phyloP scores from a whole-genome alignment of 1,140 invertebrate genomes.

The Melanaphis sacchari region DNA sequence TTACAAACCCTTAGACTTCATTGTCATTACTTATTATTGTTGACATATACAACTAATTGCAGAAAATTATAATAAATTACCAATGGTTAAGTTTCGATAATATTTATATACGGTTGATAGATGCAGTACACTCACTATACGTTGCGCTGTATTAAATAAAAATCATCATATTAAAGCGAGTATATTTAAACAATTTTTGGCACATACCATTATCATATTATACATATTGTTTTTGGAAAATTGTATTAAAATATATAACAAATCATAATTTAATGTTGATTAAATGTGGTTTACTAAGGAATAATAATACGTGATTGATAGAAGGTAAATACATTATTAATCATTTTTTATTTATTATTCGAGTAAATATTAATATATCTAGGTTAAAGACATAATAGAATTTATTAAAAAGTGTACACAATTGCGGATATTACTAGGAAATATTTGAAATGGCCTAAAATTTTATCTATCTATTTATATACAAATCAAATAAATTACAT shows the following conservation, averaged over 20 bases:
- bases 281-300: not conserved
- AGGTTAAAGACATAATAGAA: not conserved
- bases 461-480: too few relatives aligned
- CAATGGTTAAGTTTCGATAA: not conserved
- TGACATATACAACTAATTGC: not conserved
- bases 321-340: too few relatives aligned
- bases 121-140: not conserved
- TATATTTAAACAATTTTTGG: not conserved
- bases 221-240: not conserved
- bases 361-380: not conserved
- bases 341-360: too few relatives aligned
- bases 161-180: not conserved
- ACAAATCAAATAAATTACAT: too few relatives aligned
- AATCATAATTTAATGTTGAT: not conserved
- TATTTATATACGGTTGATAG: not conserved
- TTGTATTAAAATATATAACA: not conserved
- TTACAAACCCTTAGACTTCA: not conserved
- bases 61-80: not conserved
- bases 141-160: not conserved
- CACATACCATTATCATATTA: not conserved
- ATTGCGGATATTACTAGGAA: not conserved
- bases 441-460: not conserved
- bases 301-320: not conserved
- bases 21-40: not conserved
- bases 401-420: not conserved